Conservation (phyloP, 2,113 vertebrate genomes). For the Phainopepla nitens region DNA sequence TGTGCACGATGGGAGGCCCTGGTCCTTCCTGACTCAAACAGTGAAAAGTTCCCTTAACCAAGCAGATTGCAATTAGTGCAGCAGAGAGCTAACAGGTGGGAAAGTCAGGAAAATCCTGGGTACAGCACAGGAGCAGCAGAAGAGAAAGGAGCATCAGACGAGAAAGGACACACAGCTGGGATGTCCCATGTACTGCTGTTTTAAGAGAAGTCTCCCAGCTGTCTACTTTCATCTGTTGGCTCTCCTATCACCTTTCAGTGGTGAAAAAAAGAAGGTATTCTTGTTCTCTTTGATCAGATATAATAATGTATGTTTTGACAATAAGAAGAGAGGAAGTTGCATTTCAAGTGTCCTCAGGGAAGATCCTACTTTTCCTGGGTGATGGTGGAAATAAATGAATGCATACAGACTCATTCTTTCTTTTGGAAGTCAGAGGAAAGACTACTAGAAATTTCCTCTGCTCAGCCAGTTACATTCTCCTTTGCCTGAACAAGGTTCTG, state of each 20-base stretch:
- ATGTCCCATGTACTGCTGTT: neutral
- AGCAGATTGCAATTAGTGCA: neutral
- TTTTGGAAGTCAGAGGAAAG: neutral
- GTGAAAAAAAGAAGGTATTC: neutral
- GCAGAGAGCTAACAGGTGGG: neutral
- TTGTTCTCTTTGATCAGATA: neutral
- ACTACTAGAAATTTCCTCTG: neutral
- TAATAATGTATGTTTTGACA: neutral
- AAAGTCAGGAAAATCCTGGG: neutral
- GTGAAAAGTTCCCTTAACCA: constrained; percentile 5
- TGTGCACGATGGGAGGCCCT: constrained; percentile 25
- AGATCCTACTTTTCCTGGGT: neutral
- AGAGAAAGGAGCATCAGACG: neutral
- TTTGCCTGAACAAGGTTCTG: neutral
- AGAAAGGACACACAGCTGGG: neutral
- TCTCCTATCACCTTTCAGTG: neutral
- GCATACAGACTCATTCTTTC: neutral
- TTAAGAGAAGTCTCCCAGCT: neutral
- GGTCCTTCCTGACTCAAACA: constrained; percentile 6
- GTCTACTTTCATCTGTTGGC: neutral
- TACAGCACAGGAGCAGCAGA: neutral
- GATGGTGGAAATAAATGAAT: neutral
- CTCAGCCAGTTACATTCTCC: neutral
- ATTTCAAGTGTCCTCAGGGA: neutral
- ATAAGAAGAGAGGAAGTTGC: neutral